Evolutionary conservation across 2,797 vertebrate genomes (phyloP), one percentile per base, ranked within the genome.

Genomic region (Hipposideros larvatus): DNA sequence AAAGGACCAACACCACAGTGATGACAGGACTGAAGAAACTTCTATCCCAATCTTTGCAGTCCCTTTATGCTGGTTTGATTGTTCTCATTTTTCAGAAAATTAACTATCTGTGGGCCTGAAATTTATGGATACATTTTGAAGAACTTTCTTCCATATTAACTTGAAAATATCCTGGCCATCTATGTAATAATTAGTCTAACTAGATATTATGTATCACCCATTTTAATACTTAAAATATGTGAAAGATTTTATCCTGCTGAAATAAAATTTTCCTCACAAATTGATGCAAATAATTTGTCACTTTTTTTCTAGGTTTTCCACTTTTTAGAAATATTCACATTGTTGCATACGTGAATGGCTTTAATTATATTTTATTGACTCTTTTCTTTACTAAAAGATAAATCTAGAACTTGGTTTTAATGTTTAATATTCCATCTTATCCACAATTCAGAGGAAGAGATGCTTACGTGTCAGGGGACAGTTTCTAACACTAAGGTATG

Each of bases 111-210:
- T 82, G 26, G 46, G 46, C 41, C 34, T 90, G 80, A 88, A 73
- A 75, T 78, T 73, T 51, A 34, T 51, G 14, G 55, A 28, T 21
- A 24, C 8, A 68, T 74, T 90, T 95, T 92, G 26, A 79, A 94
- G 34, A 65, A 11, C 34, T 77, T 79, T 88, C 9, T 92, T 94
- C 19, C 16, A 46, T 55, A 86, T 37, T 84, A 53, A 48, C 65
- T 90, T 96, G 70, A 91, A 84, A 92, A 48, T 79, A 84, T 92
- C 10, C 9, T 88, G 26, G 34, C 34, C 34, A 37, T 59, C 26
- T 71, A 26, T 4, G 2, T 83, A 85, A 73, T 11, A 82, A 10
- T 4, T 46, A 28, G 43, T 92, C 46, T 90, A 85, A 59, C 78
- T 77, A 75, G 14, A 34, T 87, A 68, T 24, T 79, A 4, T 48